Percentiles rank a stretch among this genome's conserved stretches.
phyloP scores from a whole-genome alignment of 2,888 invertebrate species.

The Aphodius granarius region DNA sequence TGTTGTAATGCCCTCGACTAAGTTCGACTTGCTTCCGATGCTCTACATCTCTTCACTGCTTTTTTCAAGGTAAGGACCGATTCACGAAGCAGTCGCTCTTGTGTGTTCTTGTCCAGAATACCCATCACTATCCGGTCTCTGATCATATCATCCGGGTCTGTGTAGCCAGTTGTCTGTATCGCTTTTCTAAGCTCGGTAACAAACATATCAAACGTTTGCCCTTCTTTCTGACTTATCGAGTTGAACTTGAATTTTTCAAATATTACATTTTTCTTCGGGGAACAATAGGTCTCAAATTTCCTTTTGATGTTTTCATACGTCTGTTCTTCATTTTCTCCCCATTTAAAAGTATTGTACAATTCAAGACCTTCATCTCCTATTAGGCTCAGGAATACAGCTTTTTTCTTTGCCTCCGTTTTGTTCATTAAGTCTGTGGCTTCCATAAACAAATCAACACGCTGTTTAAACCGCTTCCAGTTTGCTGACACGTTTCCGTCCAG shows the following conservation, averaged over 20 bases:
- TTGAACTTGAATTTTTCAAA: slow-evolving; percentile 1
- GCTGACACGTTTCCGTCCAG: slow-evolving; percentile 23
- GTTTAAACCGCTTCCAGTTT: slow-evolving; percentile 23
- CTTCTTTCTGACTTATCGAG: background rate
- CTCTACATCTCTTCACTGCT: background rate
- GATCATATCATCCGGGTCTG: slow-evolving; percentile 13
- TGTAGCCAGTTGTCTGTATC: too few relatives aligned
- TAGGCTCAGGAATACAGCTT: background rate
- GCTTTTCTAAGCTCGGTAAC: background rate
- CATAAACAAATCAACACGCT: slow-evolving; percentile 25
- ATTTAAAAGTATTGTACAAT: background rate
- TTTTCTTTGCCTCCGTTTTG: background rate
- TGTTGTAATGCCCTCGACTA: background rate
- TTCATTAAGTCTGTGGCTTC: slow-evolving; percentile 20
- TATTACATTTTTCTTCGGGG: background rate
- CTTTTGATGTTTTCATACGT: background rate
- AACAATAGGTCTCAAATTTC: background rate
- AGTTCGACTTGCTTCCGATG: background rate
- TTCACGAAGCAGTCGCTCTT: slow-evolving; percentile 20
- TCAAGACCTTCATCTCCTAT: background rate
- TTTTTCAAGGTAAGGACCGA: slow-evolving; percentile 5
- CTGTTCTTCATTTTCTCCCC: background rate
- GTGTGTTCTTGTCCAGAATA: slow-evolving; percentile 6
- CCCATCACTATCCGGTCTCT: slow-evolving; percentile 18
- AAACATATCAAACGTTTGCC: background rate